Conservation (phyloP, 1,140 invertebrate species). For the Dryas iulia region DNA sequence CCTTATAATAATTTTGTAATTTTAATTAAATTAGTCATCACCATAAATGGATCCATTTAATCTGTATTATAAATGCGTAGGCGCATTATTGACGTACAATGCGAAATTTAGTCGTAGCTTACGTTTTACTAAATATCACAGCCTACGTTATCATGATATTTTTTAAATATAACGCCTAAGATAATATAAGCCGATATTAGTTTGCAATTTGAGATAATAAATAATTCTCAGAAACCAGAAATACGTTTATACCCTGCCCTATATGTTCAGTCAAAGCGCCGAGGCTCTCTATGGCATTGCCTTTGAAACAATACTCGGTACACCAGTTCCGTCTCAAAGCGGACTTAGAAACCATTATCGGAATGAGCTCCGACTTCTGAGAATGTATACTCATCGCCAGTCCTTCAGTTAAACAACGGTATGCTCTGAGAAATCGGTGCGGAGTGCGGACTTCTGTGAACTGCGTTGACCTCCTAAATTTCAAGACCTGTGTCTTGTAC, state of each 20-base stretch:
- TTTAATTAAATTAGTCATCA: conserved; percentile 28
- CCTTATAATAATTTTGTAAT: conserved; percentile 19
- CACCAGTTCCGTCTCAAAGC: conserved; percentile 31
- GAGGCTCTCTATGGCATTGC: neutral
- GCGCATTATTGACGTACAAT: neutral
- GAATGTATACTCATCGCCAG: conserved; percentile 46
- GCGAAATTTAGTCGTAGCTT: neutral
- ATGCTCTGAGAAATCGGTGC: conserved; percentile 54
- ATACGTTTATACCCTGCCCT: neutral
- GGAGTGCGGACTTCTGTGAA: conserved; percentile 40
- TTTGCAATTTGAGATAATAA: neutral
- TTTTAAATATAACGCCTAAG: neutral
- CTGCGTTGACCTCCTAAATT: conserved; percentile 26
- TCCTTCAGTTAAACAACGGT: conserved; percentile 56
- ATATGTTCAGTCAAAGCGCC: neutral
- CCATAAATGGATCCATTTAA: conserved; percentile 6
- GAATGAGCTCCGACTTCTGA: conserved; percentile 41
- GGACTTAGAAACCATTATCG: conserved; percentile 38
- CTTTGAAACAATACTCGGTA: conserved; percentile 7
- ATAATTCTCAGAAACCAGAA: neutral
- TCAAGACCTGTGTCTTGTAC: neutral
- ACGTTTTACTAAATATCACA: neutral
- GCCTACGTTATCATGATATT: neutral
- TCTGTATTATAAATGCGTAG: neutral
- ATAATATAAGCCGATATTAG: neutral